Conservation (phyloP, 2,888 invertebrate species). For the Thecocarcelia acutangulata region DNA sequence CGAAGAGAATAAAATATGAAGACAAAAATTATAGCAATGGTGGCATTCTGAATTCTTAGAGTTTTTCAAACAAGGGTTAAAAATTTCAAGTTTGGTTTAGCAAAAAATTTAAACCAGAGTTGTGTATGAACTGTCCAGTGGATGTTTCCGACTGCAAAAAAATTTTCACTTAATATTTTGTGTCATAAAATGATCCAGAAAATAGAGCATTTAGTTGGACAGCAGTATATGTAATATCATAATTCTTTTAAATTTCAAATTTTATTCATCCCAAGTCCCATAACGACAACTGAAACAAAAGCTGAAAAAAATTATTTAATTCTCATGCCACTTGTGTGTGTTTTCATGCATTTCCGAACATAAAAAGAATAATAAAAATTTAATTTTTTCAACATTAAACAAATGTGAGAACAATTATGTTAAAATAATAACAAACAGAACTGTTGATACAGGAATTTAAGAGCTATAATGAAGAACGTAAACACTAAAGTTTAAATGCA, state of each 20-base stretch:
- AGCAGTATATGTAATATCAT: neutral
- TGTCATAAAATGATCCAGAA: no score
- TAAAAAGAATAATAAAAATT: conserved; percentile 17
- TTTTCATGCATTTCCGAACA: conserved; percentile 8
- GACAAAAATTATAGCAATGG: no score
- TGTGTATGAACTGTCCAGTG: no score
- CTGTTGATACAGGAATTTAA: conserved; percentile 7
- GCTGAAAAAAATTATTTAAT: conserved; percentile 16
- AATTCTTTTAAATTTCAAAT: conserved; percentile 23
- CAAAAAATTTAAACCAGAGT: no score
- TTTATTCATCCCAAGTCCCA: conserved; percentile 32
- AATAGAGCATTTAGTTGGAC: neutral
- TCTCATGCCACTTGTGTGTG: conserved; percentile 22
- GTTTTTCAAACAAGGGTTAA: no score
- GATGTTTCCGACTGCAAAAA: no score
- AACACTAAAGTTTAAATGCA: neutral
- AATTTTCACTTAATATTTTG: no score
- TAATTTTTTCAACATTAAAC: conserved; percentile 7
- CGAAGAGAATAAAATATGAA: no score
- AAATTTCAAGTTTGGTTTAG: no score
- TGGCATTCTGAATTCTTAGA: no score
- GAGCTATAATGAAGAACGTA: neutral
- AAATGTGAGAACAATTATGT: conserved; percentile 40
- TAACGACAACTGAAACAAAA: neutral
- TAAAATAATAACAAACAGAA: conserved; percentile 38